phyloP scores from a whole-genome alignment of 2,888 invertebrate species.

The Harmothoe impar region DNA sequence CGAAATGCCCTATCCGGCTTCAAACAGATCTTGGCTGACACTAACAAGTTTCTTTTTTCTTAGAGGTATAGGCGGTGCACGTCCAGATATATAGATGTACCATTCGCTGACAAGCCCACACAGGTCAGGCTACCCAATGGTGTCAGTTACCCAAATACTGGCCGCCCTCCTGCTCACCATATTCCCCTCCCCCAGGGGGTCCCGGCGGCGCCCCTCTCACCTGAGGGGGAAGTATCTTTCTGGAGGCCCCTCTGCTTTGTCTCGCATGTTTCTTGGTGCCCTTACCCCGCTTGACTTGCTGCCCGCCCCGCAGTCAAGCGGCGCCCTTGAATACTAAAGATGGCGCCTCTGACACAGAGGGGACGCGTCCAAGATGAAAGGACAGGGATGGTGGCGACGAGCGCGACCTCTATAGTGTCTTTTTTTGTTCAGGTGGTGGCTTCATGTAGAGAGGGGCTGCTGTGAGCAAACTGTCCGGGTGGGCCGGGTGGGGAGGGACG shows the following conservation, averaged over 20 bases:
- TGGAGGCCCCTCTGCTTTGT: slow-evolving; percentile 5
- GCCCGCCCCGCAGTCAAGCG: slow-evolving; percentile 18
- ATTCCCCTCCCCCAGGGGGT: neutral
- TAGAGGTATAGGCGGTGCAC: too few relatives aligned
- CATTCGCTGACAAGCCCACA: neutral
- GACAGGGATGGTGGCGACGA: neutral
- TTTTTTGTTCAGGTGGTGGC: neutral
- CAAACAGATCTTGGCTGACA: too few relatives aligned
- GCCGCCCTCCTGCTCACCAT: neutral
- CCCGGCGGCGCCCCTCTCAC: neutral
- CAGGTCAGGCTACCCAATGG: slow-evolving; percentile 7
- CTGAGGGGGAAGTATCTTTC: slow-evolving; percentile 14
- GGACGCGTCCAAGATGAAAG: slow-evolving; percentile 10
- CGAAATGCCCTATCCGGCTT: too few relatives aligned
- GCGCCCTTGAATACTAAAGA: neutral
- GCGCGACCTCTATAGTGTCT: neutral
- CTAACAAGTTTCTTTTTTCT: too few relatives aligned
- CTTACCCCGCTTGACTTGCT: slow-evolving; percentile 12
- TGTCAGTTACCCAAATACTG: neutral
- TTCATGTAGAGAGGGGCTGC: neutral
- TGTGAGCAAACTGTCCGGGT: slow-evolving; percentile 25
- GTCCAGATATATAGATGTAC: too few relatives aligned
- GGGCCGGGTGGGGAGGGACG: neutral
- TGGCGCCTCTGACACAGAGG: neutral
- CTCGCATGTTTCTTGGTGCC: neutral